A percentile compares a stretch with the other conserved stretches of the same genome.
phyloP scores from a whole-genome alignment of 2,797 vertebrate genomes.

The Clamator glandarius region DNA sequence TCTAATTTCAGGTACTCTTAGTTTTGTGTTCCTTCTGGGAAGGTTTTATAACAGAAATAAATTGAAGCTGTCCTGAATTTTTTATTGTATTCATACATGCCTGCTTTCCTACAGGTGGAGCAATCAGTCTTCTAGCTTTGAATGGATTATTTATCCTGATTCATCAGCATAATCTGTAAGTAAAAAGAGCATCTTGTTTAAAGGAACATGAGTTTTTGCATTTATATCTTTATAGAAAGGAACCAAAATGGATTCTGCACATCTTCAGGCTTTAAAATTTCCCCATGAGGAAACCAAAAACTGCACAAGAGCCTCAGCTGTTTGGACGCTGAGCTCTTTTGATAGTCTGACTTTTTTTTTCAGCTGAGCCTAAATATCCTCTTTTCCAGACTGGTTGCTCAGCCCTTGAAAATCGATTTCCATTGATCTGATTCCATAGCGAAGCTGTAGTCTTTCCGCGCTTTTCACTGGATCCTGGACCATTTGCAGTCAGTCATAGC shows the following conservation, averaged over 20 bases:
- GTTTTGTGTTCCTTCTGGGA: background rate
- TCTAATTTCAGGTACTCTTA: background rate
- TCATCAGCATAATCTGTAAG: conserved; percentile 97
- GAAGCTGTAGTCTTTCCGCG: background rate
- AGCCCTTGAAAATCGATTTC: background rate
- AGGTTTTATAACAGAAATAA: background rate
- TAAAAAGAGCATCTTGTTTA: conserved; percentile 24
- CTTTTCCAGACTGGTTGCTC: background rate
- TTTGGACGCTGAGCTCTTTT: background rate
- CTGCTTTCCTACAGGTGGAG: conserved; percentile 84
- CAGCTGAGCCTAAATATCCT: background rate
- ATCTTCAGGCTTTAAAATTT: background rate
- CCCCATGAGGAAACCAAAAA: background rate
- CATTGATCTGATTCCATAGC: background rate
- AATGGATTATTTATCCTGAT: conserved; percentile 96
- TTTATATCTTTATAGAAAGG: background rate
- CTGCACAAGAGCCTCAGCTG: background rate
- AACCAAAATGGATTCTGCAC: background rate
- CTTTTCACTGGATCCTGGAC: background rate
- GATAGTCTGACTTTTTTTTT: background rate
- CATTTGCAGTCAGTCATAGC: background rate
- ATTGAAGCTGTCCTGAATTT: background rate
- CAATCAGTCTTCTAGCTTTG: conserved; percentile 93
- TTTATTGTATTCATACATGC: background rate
- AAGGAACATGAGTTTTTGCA: background rate